Percentiles rank a stretch among this genome's conserved stretches.
These are phyloP conservation scores for Glaucopsyche alexis DNA, from an alignment of 2,888 invertebrate species.

Conservation along the genomic window DNA sequence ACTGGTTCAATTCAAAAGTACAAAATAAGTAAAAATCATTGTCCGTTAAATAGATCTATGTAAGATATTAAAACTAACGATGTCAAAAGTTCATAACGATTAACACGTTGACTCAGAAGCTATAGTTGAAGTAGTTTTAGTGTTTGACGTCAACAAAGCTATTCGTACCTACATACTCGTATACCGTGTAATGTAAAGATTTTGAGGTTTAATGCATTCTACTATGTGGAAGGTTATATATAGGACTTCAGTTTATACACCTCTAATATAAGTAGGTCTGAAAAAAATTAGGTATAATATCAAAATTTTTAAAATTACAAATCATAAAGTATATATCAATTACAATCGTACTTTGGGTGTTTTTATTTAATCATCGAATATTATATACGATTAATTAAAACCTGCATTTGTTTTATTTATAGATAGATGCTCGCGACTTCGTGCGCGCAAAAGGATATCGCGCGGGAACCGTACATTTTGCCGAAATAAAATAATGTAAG, in stretches of 20 bases:
- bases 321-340: neutral
- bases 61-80: neutral
- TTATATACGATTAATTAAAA: neutral
- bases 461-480: too few species aligned
- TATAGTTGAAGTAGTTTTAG: neutral
- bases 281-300: neutral
- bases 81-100: neutral
- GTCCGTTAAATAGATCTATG: too few species aligned
- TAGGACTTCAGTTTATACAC: neutral
- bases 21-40: too few species aligned
- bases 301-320: neutral
- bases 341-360: neutral
- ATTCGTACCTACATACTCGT: neutral
- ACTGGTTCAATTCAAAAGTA: too few species aligned
- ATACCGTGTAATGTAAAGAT: neutral
- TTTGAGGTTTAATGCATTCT: neutral
- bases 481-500: too few species aligned
- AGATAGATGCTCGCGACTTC: too few species aligned
- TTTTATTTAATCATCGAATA: too few species aligned
- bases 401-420: neutral
- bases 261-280: neutral
- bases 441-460: too few species aligned
- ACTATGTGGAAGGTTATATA: neutral
- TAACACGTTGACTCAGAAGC: conserved; percentile 9
- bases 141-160: neutral